phyloP scores from a whole-genome alignment of 2,113 vertebrate genomes.

The Leucosticte australis region DNA sequence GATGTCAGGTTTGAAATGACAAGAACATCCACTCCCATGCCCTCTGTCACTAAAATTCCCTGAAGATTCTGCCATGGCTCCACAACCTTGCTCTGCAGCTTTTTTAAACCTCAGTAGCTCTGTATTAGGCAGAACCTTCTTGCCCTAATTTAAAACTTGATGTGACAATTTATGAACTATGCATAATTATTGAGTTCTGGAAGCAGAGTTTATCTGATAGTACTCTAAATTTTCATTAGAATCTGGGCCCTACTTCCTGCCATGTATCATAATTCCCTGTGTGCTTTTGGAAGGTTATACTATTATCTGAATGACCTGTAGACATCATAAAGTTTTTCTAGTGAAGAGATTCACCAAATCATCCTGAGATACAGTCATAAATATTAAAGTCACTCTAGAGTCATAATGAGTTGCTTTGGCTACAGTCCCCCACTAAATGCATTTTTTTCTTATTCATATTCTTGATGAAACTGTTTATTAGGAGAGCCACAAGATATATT shows the following conservation, averaged over 20 bases:
- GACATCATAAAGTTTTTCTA: conserved; percentile 38
- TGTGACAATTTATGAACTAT: conserved; percentile 48
- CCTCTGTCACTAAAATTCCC: not conserved
- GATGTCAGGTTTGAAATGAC: not conserved
- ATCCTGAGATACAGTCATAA: not conserved
- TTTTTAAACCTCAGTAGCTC: not conserved
- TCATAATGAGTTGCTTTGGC: not conserved
- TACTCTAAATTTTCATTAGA: conserved; percentile 25
- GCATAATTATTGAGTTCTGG: conserved; percentile 46
- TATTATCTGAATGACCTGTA: conserved; percentile 22
- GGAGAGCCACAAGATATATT: not conserved
- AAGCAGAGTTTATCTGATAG: conserved; percentile 6
- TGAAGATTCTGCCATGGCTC: not conserved
- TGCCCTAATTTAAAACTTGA: conserved; percentile 10
- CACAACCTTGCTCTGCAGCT: not conserved
- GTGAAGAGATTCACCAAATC: conserved; percentile 6
- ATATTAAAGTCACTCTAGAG: not conserved
- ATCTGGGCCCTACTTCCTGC: not conserved
- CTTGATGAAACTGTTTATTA: not conserved
- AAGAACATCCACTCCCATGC: not conserved
- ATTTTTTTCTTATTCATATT: not conserved
- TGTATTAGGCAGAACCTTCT: not conserved
- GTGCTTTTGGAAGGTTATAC: conserved; percentile 15
- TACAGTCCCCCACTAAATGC: not conserved
- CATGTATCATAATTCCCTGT: not conserved